Percentiles rank a stretch among this genome's conserved stretches.
These are phyloP conservation scores for Diuraphis noxia DNA, from an alignment of 1,140 invertebrate species.

Conservation along the genomic window DNA sequence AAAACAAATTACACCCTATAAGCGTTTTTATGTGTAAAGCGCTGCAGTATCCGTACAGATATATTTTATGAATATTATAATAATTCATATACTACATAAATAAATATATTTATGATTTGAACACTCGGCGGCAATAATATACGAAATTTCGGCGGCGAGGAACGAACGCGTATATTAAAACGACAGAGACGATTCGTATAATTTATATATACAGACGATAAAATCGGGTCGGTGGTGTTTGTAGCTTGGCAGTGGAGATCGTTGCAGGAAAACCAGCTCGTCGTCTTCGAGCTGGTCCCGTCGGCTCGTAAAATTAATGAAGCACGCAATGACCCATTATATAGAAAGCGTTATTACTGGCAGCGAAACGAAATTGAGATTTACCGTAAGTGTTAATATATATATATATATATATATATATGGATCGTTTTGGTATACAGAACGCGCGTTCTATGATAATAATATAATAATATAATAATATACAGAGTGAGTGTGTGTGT, in stretches of 20 bases:
- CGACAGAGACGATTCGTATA: neutral
- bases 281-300: neutral
- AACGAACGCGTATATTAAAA: neutral
- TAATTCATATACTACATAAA: neutral
- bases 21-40: neutral
- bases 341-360: conserved; percentile 11
- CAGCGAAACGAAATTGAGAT: neutral
- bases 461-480: neutral
- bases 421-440: neutral
- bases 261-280: neutral
- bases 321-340: conserved; percentile 1
- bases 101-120: neutral
- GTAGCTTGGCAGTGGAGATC: neutral
- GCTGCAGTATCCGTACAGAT: neutral
- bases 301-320: conserved; percentile 29
- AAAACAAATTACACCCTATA: neutral
- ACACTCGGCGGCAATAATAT: neutral
- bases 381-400: neutral
- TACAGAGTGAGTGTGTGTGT: neutral
- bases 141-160: too few species aligned
- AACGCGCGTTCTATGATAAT: neutral
- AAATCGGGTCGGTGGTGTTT: neutral
- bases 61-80: neutral
- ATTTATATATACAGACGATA: neutral
- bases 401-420: neutral